These are phyloP conservation scores for Holothuria glaberrima DNA, from an alignment of 35 echinoderm and acorn worm genomes.

Conservation along the genomic window DNA sequence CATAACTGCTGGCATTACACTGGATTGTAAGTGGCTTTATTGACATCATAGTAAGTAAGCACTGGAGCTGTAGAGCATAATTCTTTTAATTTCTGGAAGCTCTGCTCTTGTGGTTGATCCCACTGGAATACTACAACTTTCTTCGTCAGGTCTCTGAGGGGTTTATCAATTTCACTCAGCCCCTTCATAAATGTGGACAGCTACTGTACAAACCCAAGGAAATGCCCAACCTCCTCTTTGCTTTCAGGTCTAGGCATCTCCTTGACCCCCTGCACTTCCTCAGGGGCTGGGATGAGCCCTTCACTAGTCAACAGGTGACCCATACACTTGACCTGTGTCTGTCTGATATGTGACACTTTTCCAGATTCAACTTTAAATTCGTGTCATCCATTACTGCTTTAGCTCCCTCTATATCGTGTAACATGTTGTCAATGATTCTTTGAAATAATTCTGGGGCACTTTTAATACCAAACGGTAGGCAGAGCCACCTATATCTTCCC, in stretches of 20 bases:
- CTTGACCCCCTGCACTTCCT: slow-evolving; percentile 66
- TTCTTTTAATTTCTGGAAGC: slow-evolving; percentile 22
- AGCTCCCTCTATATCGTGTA: slow-evolving; percentile 64
- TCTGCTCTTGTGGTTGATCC: slow-evolving; percentile 62
- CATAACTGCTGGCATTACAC: slow-evolving; percentile 79
- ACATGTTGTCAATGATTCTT: slow-evolving; percentile 71
- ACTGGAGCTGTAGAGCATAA: too few relatives aligned
- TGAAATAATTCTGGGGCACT: slow-evolving; percentile 85
- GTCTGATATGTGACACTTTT: slow-evolving; percentile 75
- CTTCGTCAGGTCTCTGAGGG: slow-evolving; percentile 55
- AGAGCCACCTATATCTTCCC: slow-evolving; percentile 78
- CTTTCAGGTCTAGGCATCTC: slow-evolving; percentile 68
- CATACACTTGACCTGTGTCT: slow-evolving; percentile 79
- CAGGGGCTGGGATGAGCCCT: slow-evolving; percentile 59
- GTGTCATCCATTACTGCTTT: slow-evolving; percentile 79
- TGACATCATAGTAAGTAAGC: slow-evolving; percentile 28
- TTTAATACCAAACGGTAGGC: too few relatives aligned
- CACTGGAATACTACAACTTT: slow-evolving; percentile 61
- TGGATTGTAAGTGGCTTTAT: slow-evolving; percentile 51
- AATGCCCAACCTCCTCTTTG: slow-evolving; percentile 69
- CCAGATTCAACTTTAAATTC: slow-evolving; percentile 82
- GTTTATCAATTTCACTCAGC: slow-evolving; percentile 65
- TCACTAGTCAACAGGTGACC: slow-evolving; percentile 66
- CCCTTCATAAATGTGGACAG: slow-evolving; percentile 74
- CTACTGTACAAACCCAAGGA: slow-evolving; percentile 76